phyloP scores from a whole-genome alignment of 2,113 vertebrate species.

The Trichechus manatus region DNA sequence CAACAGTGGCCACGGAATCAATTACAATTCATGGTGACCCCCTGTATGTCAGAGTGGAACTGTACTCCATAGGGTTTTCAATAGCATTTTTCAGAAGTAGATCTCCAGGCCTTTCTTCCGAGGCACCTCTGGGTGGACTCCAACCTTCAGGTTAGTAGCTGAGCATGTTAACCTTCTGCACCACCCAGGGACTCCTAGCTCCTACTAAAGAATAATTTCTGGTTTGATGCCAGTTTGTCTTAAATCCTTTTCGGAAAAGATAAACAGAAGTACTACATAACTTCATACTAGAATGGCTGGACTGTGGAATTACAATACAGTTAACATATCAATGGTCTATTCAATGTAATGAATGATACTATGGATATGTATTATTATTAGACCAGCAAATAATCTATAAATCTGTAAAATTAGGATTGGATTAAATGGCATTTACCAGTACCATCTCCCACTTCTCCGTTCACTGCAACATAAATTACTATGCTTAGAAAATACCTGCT shows the following conservation, averaged over 20 bases:
- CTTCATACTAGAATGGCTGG: not conserved
- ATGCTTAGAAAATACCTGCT: slow-evolving; percentile 51
- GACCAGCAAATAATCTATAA: not conserved
- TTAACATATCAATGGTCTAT: slow-evolving; percentile 23
- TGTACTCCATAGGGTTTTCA: no score
- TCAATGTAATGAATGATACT: slow-evolving; percentile 21
- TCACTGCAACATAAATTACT: not conserved
- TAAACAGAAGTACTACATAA: slow-evolving; percentile 29
- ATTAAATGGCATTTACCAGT: slow-evolving; percentile 37
- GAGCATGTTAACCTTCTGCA: not conserved
- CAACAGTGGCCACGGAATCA: not conserved
- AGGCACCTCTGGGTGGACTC: not conserved
- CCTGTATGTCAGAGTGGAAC: no score
- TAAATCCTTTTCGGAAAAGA: slow-evolving; percentile 60
- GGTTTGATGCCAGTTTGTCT: slow-evolving; percentile 26
- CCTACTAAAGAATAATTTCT: slow-evolving; percentile 23
- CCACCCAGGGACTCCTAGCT: not conserved
- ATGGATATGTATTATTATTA: not conserved
- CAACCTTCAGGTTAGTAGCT: not conserved
- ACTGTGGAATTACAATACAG: slow-evolving; percentile 28
- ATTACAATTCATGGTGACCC: no score
- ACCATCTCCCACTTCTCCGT: not conserved
- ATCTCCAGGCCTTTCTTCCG: not conserved
- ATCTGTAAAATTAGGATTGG: not conserved
- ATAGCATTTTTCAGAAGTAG: no score